Evolutionary conservation across 2,888 invertebrate genomes (phyloP).

Genomic region (Suillia variegata): DNA sequence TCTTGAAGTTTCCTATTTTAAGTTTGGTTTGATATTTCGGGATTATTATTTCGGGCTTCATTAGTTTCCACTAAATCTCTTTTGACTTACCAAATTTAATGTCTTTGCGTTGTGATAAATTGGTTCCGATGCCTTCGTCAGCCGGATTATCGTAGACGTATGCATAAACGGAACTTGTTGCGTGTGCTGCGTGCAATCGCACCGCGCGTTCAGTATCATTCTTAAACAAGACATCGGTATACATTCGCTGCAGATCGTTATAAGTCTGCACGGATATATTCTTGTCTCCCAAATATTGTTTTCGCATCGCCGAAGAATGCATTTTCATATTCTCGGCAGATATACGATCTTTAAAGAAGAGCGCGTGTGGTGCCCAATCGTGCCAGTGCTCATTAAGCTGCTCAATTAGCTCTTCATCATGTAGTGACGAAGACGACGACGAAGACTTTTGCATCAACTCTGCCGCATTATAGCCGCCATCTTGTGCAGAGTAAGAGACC

Average conservation of each 20-base stretch:
- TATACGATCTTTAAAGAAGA: slow-evolving; percentile 68
- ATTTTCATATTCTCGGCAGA: slow-evolving; percentile 55
- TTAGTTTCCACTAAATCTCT: too few species aligned
- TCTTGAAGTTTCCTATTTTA: too few species aligned
- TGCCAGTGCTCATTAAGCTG: slow-evolving; percentile 64
- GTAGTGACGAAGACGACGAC: too few species aligned
- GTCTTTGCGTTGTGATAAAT: slow-evolving; percentile 63
- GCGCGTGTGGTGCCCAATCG: slow-evolving; percentile 66
- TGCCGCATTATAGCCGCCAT: slow-evolving; percentile 73
- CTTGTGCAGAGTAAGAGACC: slow-evolving; percentile 70
- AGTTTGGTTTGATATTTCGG: too few species aligned
- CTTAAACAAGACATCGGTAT: slow-evolving; percentile 70
- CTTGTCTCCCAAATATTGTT: slow-evolving; percentile 34
- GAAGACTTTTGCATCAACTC: slow-evolving; percentile 55
- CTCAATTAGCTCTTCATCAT: slow-evolving; percentile 62
- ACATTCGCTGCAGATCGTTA: slow-evolving; percentile 61
- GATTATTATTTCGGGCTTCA: too few species aligned
- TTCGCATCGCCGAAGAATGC: slow-evolving; percentile 32
- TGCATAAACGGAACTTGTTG: slow-evolving; percentile 67
- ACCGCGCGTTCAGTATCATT: slow-evolving; percentile 68
- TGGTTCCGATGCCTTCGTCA: slow-evolving; percentile 65
- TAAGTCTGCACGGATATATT: slow-evolving; percentile 62
- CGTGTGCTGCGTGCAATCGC: slow-evolving; percentile 65
- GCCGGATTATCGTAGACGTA: slow-evolving; percentile 71
- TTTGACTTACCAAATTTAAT: slow-evolving; percentile 64